Base-by-base conservation (phyloP, 2,888 invertebrate genomes). In the Euproctis similis region DNA sequence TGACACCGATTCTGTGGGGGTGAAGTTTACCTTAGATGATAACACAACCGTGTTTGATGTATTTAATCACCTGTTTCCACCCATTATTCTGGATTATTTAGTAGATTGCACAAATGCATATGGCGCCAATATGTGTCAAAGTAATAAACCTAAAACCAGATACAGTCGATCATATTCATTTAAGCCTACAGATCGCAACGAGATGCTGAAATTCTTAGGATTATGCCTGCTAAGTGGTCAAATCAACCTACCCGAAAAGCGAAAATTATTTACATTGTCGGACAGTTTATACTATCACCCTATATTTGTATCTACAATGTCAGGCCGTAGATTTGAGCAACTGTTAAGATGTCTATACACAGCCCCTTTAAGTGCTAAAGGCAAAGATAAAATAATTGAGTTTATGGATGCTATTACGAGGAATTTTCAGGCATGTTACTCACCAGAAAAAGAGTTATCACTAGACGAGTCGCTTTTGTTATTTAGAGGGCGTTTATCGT, bases 201-300 rank as follows among this genome's bases (percentile, higher is more conserved):
- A 26, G 8, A 26, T 26, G 18, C n/a, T 12, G 8, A 18, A 11
- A 12, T 26, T 26, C 18, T 10, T 27, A 2, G 24, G 27, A 4
- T 20, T 31, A 8, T 24, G 4, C 1, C 12, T 31, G n/a, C 14
- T 27, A n/a, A 5, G 10, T 4, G 31, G 27, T 7, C 31, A 31
- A 13, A 24, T 31, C 4, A 7, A 10, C 1, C 7, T 10, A 3
- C 24, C 26, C 4, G 10, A 24, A 19, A 18, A 19, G 11, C 18
- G 13, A 10, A 31, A 31, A 6, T 12, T 31, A 8, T 31, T 31
- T 23, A 18, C 26, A 4, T n/a, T 13, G 12, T 5, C 8, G 8
- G 26, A 30, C 9, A n/a, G 8, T 7, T 21, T 30, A 12, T 22
- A 31, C 19, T 31, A 26, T 10, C 31, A 31, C 12, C 26, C 31